phyloP scores from a whole-genome alignment of 2,888 invertebrate species.

The Trachelus troglodyta region DNA sequence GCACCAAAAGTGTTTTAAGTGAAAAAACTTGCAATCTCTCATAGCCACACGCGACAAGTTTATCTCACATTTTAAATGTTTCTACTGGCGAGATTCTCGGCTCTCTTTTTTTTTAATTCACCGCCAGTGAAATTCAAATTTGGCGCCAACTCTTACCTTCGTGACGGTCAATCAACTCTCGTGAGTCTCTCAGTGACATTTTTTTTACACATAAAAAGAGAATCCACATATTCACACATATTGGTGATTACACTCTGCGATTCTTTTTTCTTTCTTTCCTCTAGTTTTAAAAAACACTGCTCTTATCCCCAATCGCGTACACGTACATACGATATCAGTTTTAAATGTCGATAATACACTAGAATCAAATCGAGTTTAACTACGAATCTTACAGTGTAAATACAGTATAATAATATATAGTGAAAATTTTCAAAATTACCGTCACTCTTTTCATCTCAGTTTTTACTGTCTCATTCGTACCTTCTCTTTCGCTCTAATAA shows the following conservation, averaged over 20 bases:
- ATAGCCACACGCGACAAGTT: neutral
- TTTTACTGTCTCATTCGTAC: neutral
- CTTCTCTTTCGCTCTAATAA: neutral
- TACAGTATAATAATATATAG: conserved; percentile 32
- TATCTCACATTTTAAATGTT: neutral
- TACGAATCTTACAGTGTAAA: conserved; percentile 31
- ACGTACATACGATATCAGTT: conserved; percentile 26
- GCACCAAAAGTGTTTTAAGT: conserved; percentile 32
- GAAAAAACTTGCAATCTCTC: neutral
- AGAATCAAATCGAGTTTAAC: conserved; percentile 34
- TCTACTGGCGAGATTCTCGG: neutral
- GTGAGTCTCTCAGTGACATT: neutral
- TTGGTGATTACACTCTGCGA: too few relatives aligned
- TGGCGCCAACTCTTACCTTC: neutral
- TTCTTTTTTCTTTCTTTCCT: too few relatives aligned
- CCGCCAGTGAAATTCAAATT: neutral
- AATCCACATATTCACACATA: neutral
- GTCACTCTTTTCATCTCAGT: conserved; percentile 15
- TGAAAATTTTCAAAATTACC: conserved; percentile 27
- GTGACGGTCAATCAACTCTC: neutral
- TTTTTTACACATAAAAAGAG: neutral
- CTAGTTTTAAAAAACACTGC: conserved; percentile 20
- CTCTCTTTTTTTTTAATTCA: neutral
- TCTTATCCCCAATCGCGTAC: conserved; percentile 20
- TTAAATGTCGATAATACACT: conserved; percentile 39